Evolutionary conservation across 2,888 invertebrate species (phyloP).

Genomic region (Elegia similella): DNA sequence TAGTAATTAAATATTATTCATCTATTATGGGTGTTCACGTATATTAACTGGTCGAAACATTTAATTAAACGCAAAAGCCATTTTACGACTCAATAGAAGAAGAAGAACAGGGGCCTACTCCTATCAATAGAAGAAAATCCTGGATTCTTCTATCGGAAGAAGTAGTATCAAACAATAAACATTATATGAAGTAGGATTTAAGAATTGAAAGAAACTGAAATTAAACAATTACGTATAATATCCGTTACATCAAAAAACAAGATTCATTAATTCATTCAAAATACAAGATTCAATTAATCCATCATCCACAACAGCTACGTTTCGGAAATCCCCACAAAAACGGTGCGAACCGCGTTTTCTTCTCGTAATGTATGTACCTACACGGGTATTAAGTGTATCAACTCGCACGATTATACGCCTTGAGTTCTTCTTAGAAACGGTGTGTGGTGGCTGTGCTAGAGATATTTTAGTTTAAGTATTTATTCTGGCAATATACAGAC

Average conservation of each 20-base stretch:
- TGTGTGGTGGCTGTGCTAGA: slow-evolving; percentile 20
- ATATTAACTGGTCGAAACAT: too few relatives aligned
- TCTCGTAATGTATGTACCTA: neutral
- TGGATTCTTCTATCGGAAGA: too few relatives aligned
- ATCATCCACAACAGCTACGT: slow-evolving; percentile 1
- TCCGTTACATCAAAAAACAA: neutral
- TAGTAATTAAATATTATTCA: too few relatives aligned
- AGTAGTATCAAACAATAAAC: too few relatives aligned
- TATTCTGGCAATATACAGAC: too few relatives aligned
- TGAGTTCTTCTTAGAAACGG: slow-evolving; percentile 38
- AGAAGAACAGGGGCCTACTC: too few relatives aligned
- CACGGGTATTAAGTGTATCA: neutral
- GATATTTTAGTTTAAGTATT: too few relatives aligned
- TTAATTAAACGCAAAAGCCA: too few relatives aligned
- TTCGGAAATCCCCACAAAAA: slow-evolving; percentile 6
- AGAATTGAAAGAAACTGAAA: neutral
- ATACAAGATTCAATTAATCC: slow-evolving; percentile 1
- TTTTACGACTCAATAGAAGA: too few relatives aligned
- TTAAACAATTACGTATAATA: neutral
- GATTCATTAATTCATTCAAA: neutral
- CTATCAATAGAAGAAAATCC: too few relatives aligned
- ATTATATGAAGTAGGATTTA: too few relatives aligned
- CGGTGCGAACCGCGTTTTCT: slow-evolving; percentile 9
- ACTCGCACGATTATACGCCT: slow-evolving; percentile 24
- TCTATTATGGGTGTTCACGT: too few relatives aligned